phyloP scores from a whole-genome alignment of 2,888 invertebrate genomes.

The Melipona bicolor region DNA sequence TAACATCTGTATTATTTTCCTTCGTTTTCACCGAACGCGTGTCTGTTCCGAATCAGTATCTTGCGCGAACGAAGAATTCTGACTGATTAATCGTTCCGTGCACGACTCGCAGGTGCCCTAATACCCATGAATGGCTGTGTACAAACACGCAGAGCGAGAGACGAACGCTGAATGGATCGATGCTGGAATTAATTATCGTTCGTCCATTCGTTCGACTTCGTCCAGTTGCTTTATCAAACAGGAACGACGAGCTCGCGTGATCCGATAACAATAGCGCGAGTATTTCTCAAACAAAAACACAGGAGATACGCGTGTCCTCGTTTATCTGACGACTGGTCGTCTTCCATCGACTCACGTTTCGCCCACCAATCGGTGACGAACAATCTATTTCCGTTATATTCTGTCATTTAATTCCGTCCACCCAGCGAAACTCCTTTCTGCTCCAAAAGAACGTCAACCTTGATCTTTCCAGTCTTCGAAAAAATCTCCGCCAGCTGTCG shows the following conservation, averaged over 20 bases:
- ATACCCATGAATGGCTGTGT: background rate
- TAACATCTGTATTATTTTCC: background rate
- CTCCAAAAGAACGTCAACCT: slow-evolving; percentile 7
- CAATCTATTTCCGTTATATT: slow-evolving; percentile 41
- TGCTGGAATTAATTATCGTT: slow-evolving; percentile 35
- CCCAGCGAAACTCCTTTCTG: background rate
- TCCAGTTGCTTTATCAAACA: slow-evolving; percentile 41
- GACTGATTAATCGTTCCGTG: background rate
- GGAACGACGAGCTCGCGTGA: slow-evolving; percentile 3
- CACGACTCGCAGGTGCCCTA: background rate
- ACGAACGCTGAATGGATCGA: slow-evolving; percentile 17
- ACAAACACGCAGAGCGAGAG: background rate
- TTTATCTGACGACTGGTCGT: slow-evolving; percentile 33
- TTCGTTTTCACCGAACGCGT: background rate
- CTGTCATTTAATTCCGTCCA: background rate
- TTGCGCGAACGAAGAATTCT: background rate
- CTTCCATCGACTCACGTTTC: background rate
- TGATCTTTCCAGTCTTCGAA: slow-evolving; percentile 9
- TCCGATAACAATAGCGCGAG: background rate
- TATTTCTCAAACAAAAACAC: background rate
- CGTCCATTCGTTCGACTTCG: slow-evolving; percentile 12
- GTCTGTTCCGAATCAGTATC: background rate
- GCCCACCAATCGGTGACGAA: slow-evolving; percentile 48
- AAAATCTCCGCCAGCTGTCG: too few species aligned
- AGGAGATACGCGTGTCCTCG: background rate